Base-by-base conservation (phyloP, 2,113 vertebrate genomes). In the Pimephales promelas region DNA sequence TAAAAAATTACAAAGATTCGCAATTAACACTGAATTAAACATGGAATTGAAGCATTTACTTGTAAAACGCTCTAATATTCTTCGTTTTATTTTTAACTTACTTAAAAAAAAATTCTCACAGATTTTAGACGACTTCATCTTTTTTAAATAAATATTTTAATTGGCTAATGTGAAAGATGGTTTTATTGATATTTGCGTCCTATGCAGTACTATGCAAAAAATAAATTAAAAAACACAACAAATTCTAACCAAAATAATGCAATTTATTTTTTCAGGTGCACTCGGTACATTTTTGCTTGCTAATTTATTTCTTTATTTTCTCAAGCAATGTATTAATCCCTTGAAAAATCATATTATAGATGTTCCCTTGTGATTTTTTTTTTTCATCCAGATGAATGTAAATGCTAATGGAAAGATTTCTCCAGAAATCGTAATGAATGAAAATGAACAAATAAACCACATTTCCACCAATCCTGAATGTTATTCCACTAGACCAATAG, bases 381-480 rank as follows among this genome's bases (percentile, higher is more conserved):
- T 0, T 70, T 68, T 68, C 16, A 22, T 22, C 5, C 36, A 45
- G 22, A 71, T 71, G 5, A 71, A 43, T 24, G 68, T 11, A 45
- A 71, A 72, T 26, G 22, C 22, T 71, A 6, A 14, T 70, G 10
- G 22, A 43, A n/a, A 6, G 2, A 24, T 45, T 45, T 24, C 40
- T 71, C 36, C 68, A 24, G 64, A 40, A 26, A 45, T 61, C 36
- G 28, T 62, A 61, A 61, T 77, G 54, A 24, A 59, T 2, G 1
- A 45, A 79, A 79, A 28, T 28, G 5, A 62, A 59, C 54, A 77
- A 24, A 56, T 40, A 57, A 43, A 13, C 59, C 4, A 5, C 40
- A 79, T 79, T 66, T 79, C 24, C 3, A 11, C 68, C 22, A 74
- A 73, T 64, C 14, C 78, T 75, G 24, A 20, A 59, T 10, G 62